These are phyloP conservation scores for Typhlomys cinereus DNA, from an alignment of 2,113 vertebrate genomes.

Conservation along the genomic window DNA sequence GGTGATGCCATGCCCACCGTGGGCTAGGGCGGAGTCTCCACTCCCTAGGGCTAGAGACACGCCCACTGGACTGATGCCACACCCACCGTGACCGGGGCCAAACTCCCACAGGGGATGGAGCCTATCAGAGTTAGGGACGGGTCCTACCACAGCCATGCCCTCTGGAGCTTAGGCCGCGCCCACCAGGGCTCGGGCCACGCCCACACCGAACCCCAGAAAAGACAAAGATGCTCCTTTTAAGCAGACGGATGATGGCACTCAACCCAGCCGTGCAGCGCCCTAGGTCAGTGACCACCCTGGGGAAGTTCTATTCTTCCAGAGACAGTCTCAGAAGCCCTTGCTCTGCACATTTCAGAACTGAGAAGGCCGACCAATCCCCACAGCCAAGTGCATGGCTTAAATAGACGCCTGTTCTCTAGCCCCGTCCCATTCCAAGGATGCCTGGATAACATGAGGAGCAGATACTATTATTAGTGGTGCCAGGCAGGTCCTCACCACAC, in stretches of 20 bases:
- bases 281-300: background rate
- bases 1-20: background rate
- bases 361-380: background rate
- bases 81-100: background rate
- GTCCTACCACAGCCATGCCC: background rate
- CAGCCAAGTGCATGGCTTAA: background rate
- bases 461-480: background rate
- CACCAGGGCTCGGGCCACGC: background rate
- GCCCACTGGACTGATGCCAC: background rate
- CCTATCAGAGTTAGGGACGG: too few relatives aligned
- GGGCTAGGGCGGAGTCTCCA: too few relatives aligned
- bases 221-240: background rate
- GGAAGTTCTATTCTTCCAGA: background rate
- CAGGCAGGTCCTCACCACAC: background rate
- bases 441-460: background rate
- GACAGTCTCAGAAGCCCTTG: background rate
- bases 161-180: background rate
- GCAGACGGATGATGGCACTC: background rate
- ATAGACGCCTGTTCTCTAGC: background rate
- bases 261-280: accelerated
- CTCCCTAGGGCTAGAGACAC: background rate
- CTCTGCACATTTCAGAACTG: background rate
- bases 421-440: background rate
- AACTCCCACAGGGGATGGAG: too few relatives aligned
- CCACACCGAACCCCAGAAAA: background rate